phyloP scores from a whole-genome alignment of 2,113 vertebrate genomes.

The Crotalus horridus region DNA sequence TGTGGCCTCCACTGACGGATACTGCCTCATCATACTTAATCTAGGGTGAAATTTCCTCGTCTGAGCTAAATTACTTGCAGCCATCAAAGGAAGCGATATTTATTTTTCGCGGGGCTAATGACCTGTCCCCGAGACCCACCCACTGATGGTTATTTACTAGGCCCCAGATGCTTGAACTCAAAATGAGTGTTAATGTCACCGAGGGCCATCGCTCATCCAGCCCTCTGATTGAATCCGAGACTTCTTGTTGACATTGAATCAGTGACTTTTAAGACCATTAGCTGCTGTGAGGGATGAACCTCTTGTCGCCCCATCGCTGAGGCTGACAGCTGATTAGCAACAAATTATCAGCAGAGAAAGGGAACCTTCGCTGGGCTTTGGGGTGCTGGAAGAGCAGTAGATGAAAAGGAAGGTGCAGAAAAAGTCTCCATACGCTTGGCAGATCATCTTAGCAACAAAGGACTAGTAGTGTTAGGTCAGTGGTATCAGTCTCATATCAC shows the following conservation, averaged over 20 bases:
- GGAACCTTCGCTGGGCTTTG: constrained; percentile 62
- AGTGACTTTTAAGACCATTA: constrained; percentile 99
- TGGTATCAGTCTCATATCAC: neutral
- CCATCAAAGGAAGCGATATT: constrained; percentile 99
- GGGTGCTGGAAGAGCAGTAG: constrained; percentile 5
- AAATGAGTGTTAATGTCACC: constrained; percentile 99
- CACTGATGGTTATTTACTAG: constrained; percentile 99
- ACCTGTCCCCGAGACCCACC: constrained; percentile 98
- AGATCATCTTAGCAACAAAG: neutral
- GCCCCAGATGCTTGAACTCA: constrained; percentile 99
- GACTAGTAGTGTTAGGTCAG: neutral
- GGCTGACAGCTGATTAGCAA: constrained; percentile 99
- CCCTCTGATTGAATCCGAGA: constrained; percentile 94
- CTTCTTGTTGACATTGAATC: constrained; percentile 99
- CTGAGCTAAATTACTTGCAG: constrained; percentile 99
- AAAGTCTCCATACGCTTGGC: neutral
- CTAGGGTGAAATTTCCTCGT: constrained; percentile 98
- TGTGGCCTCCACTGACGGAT: constrained; percentile 93
- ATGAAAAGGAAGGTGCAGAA: neutral
- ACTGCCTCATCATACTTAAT: constrained; percentile 99
- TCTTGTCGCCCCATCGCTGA: constrained; percentile 78
- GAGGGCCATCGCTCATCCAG: constrained; percentile 93
- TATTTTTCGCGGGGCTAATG: constrained; percentile 99
- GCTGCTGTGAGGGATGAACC: constrained; percentile 90
- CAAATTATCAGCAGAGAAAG: constrained; percentile 90